Conservation (phyloP, 2,113 vertebrate species). For the Zootoca vivipara region DNA sequence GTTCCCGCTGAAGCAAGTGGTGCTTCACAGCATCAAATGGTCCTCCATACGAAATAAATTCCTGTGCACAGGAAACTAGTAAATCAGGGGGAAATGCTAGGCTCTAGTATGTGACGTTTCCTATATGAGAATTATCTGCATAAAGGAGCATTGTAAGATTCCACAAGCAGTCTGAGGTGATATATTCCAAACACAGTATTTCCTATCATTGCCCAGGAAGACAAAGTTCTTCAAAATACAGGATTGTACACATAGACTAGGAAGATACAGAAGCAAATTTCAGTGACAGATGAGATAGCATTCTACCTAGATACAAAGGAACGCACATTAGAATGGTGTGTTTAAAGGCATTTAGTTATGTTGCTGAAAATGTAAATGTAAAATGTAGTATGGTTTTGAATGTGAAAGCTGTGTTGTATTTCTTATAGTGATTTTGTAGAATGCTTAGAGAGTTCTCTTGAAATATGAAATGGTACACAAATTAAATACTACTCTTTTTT, state of each 20-base stretch:
- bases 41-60: neutral
- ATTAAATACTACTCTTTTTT: neutral
- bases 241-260: neutral
- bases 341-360: too few relatives aligned
- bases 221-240: neutral
- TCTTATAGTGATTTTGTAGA: too few relatives aligned
- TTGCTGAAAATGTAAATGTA: too few relatives aligned
- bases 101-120: neutral
- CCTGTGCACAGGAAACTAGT: neutral
- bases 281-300: neutral
- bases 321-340: neutral
- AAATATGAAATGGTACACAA: too few relatives aligned
- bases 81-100: neutral
- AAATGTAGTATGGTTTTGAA: too few relatives aligned
- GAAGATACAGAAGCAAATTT: neutral
- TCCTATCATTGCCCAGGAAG: neutral
- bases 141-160: neutral
- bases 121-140: neutral
- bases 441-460: too few relatives aligned
- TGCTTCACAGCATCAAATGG: neutral
- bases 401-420: too few relatives aligned
- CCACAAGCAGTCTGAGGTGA: neutral
- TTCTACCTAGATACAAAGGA: neutral
- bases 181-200: neutral
- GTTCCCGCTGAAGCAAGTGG: neutral